Evolutionary conservation across 2,113 vertebrate species (phyloP).

Genomic region (Nyctibius bracteatus): DNA sequence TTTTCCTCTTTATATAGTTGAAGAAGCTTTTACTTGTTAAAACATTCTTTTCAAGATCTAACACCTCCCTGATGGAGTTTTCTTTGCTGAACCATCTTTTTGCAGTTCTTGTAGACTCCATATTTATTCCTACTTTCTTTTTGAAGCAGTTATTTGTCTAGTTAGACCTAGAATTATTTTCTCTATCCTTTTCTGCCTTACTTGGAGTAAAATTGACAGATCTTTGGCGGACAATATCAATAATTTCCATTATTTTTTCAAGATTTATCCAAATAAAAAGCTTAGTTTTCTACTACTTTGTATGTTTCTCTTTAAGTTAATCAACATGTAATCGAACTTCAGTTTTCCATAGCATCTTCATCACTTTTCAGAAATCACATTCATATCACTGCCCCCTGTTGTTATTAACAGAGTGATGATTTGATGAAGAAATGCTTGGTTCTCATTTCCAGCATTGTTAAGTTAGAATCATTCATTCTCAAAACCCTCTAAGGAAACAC

Average conservation of each 20-base stretch:
- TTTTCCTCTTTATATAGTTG: neutral
- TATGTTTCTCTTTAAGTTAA: neutral
- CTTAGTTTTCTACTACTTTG: neutral
- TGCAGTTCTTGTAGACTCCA: neutral
- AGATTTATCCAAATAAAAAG: neutral
- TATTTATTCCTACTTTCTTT: neutral
- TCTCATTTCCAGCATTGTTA: neutral
- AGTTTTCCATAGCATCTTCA: neutral
- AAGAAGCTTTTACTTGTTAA: neutral
- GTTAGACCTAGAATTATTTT: neutral
- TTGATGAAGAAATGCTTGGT: neutral
- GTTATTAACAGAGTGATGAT: neutral
- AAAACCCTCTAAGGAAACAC: neutral
- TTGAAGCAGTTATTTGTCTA: neutral
- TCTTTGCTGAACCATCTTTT: neutral
- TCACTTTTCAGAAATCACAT: neutral
- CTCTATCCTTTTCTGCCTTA: neutral
- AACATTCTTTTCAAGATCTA: neutral
- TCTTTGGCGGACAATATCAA: neutral
- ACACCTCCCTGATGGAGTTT: neutral
- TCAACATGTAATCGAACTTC: neutral
- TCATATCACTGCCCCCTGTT: neutral
- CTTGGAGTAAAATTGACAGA: neutral
- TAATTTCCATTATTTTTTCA: neutral
- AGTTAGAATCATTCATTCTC: neutral